Percentiles rank a stretch among this genome's conserved stretches.
These are phyloP conservation scores for Tetramorium alpestre DNA, from an alignment of 1,140 invertebrate species.

Conservation along the genomic window DNA sequence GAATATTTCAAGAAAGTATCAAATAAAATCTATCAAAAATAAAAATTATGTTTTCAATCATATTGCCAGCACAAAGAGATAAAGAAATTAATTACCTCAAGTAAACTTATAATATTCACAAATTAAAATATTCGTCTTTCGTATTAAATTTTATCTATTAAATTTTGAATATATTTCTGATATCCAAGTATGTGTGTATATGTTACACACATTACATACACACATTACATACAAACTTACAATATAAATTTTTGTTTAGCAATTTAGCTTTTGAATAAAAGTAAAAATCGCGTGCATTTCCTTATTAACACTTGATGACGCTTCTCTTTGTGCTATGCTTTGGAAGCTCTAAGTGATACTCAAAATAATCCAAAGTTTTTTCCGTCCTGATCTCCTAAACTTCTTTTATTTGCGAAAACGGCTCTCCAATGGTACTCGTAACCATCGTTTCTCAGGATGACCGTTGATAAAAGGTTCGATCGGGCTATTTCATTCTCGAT, in stretches of 20 bases:
- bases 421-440: constrained; percentile 55
- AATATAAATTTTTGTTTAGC: neutral
- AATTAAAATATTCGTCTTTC: neutral
- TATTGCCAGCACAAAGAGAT: neutral
- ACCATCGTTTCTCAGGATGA: constrained; percentile 4
- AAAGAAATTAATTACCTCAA: neutral
- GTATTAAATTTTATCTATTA: neutral
- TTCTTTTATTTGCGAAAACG: constrained; percentile 50
- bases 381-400: constrained; percentile 10
- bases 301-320: neutral
- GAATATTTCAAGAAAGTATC: neutral
- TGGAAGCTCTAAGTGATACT: constrained; percentile 5
- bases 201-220: neutral
- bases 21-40: neutral
- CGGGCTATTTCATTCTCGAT: neutral
- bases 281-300: neutral
- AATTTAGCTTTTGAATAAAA: neutral
- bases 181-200: neutral
- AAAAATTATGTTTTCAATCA: neutral
- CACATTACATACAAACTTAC: neutral
- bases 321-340: neutral
- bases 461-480: constrained; percentile 38
- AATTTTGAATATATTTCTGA: neutral
- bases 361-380: constrained; percentile 45
- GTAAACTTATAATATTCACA: neutral